A percentile compares a stretch with the other conserved stretches of the same genome.
Conservation (phyloP, 92 coral and sea anemone species). For the Epizoanthus ramosus region DNA sequence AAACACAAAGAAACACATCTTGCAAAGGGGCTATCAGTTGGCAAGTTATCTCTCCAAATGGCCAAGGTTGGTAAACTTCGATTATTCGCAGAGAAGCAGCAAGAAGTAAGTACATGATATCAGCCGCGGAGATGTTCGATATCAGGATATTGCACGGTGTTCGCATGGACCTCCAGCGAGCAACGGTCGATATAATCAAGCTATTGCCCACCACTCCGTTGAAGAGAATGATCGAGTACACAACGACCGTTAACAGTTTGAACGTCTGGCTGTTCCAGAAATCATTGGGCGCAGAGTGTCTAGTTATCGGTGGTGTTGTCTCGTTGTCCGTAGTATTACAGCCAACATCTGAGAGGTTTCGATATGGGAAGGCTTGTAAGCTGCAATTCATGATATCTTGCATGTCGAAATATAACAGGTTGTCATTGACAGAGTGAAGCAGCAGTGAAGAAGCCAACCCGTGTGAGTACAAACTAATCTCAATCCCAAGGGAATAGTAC, state of each 20-base stretch:
- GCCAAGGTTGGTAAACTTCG: constrained; percentile 57
- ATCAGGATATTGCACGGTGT: constrained; percentile 64
- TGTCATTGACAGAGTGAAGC: not conserved
- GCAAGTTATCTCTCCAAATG: constrained; percentile 63
- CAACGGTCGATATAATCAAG: constrained; percentile 46
- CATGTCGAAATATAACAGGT: not conserved
- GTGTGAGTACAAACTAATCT: not conserved
- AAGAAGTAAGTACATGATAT: constrained; percentile 49
- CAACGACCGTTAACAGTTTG: constrained; percentile 4
- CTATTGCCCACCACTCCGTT: constrained; percentile 63
- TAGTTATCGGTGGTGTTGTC: not conserved
- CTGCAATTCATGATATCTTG: constrained; percentile 2
- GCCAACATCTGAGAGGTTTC: not conserved
- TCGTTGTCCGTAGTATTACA: constrained; percentile 7
- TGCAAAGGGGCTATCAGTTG: constrained; percentile 46
- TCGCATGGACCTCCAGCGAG: constrained; percentile 62
- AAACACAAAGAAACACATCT: constrained; percentile 52
- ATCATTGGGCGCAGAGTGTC: not conserved
- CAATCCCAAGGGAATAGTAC: not conserved
- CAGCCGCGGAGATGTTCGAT: constrained; percentile 62
- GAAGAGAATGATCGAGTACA: constrained; percentile 46
- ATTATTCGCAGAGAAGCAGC: constrained; percentile 60
- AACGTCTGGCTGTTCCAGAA: not conserved
- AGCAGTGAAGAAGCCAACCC: not conserved
- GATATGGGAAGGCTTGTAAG: not conserved